Percentiles rank a stretch among this genome's conserved stretches.
phyloP scores from a whole-genome alignment of 2,797 vertebrate species.

The Percopsis omiscomaycus region DNA sequence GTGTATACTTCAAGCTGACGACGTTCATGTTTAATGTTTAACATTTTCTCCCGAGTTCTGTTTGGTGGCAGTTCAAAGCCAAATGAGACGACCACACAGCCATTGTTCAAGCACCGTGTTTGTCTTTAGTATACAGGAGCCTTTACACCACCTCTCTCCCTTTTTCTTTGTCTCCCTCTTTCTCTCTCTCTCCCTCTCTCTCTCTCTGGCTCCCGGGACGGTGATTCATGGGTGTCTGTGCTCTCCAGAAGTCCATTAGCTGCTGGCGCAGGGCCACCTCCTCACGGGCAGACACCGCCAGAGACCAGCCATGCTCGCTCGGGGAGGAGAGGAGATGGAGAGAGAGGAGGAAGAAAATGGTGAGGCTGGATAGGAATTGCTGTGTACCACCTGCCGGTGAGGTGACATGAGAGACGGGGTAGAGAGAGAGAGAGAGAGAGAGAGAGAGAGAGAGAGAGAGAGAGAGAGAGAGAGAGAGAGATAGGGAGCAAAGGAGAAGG shows the following conservation, averaged over 20 bases:
- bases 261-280: slow-evolving; percentile 68
- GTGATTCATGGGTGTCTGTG: slow-evolving; percentile 76
- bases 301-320: slow-evolving; percentile 47
- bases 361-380: slow-evolving; percentile 27
- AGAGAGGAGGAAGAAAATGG: not conserved
- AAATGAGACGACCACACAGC: too few species aligned
- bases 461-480: slow-evolving; percentile 1
- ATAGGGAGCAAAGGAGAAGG: slow-evolving; percentile 1
- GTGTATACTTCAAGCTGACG: too few species aligned
- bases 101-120: too few species aligned
- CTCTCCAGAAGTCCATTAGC: slow-evolving; percentile 81
- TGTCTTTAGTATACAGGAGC: too few species aligned
- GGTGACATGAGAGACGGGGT: slow-evolving; percentile 52
- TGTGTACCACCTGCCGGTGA: slow-evolving; percentile 51
- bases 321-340: not conserved
- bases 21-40: too few species aligned
- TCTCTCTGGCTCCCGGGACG: slow-evolving; percentile 38
- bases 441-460: slow-evolving; percentile 3
- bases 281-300: slow-evolving; percentile 73
- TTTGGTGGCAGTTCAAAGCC: too few species aligned
- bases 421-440: slow-evolving; percentile 11
- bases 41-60: too few species aligned
- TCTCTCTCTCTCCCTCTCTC: slow-evolving; percentile 20
- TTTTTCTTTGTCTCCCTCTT: slow-evolving; percentile 33
- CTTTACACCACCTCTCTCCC: not conserved